phyloP scores from a whole-genome alignment of 2,113 vertebrate genomes.

The Ceuthmochares aereus region DNA sequence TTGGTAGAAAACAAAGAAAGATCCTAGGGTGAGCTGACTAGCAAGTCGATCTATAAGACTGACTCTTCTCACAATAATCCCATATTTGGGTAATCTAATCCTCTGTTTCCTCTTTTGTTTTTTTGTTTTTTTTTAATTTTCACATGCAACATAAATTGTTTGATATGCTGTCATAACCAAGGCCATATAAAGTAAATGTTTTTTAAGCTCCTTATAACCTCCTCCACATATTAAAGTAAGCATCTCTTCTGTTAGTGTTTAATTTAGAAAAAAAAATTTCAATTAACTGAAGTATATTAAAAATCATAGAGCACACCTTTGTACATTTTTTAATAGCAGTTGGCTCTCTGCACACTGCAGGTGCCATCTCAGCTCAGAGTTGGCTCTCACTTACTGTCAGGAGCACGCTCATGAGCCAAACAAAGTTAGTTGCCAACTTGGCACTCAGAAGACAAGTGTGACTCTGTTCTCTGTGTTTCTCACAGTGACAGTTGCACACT shows the following conservation, averaged over 20 bases:
- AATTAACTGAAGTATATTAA: background rate
- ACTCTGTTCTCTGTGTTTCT: background rate
- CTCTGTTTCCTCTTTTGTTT: background rate
- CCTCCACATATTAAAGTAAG: background rate
- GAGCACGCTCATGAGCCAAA: background rate
- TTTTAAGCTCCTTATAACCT: background rate
- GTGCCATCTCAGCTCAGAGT: background rate
- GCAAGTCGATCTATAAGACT: background rate
- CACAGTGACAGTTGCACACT: background rate
- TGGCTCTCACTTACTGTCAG: slow-evolving; percentile 11
- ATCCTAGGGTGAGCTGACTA: background rate
- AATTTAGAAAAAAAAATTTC: background rate
- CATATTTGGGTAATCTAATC: background rate
- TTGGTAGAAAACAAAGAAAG: background rate
- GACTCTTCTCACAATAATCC: background rate
- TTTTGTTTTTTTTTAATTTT: background rate
- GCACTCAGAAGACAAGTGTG: background rate
- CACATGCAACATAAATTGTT: background rate
- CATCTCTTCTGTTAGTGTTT: background rate
- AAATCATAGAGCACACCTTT: background rate
- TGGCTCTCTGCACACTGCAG: background rate
- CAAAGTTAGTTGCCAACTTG: background rate
- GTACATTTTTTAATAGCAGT: background rate
- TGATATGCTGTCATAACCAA: background rate
- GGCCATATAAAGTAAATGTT: background rate